Evolutionary conservation across 2,113 vertebrate genomes (phyloP), one percentile per base, ranked within the genome.

Genomic region (Pimephales promelas): DNA sequence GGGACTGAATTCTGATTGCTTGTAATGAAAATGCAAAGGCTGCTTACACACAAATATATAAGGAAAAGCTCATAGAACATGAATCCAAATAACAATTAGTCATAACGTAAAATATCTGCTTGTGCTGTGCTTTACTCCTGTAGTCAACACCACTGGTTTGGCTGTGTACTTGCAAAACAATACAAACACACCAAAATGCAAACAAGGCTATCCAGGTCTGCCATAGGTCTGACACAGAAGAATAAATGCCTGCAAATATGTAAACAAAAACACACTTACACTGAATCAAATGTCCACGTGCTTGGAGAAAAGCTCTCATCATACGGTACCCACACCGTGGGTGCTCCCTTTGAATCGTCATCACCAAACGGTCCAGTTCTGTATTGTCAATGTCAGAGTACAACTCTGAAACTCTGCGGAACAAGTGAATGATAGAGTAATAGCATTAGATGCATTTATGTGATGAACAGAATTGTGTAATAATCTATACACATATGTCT

Each of bases 281-380:
- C 36, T 78, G 75, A 20, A 78, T 40, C 75, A 78, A 59, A 78
- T 78, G 54, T 10, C 54, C 54, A n/a, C 75, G 36, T 78, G 52
- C 75, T 59, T 78, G 56, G 76, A 78, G 76, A n/a, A 59, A 43
- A 78, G 36, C 31, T n/a, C 56, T 56, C 31, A 78, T 59, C 76
- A 78, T 78, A 26, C 34, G 56, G 4, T 78, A 78, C 36, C 76
- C 76, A 78, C 76, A 78, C 76, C 3, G 34, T 70, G 66, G 66
- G n/a, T 61, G 56, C 7, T 59, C 24, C 52, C 76, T 78, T 56
- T 59, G 28, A n/a, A 78, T 78, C 43, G 43, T 56, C 56, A 78
- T 24, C 31, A 78, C 56, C 54, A 78, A 43, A 26, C 28, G 0
- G 7, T 77, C 75, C 52, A 77, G 74, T 3, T 77, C 47, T 18